Conservation (phyloP, 2,888 invertebrate genomes). For the Salticus scenicus region DNA sequence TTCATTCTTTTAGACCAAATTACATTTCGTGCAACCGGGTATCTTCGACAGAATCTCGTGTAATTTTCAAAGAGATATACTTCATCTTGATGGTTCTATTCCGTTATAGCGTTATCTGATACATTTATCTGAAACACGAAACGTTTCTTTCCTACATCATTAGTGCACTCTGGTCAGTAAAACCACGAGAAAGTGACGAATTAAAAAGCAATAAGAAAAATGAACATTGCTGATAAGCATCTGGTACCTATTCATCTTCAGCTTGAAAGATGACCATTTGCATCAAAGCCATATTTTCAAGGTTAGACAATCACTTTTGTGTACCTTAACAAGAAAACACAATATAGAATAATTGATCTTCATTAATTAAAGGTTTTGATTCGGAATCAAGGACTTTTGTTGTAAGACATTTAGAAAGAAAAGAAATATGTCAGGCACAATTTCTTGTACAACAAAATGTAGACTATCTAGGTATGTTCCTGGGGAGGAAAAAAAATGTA, state of each 20-base stretch:
- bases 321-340: background rate
- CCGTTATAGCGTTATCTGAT: background rate
- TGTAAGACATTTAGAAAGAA: background rate
- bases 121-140: background rate
- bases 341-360: background rate
- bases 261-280: background rate
- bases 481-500: too few relatives aligned
- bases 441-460: too few relatives aligned
- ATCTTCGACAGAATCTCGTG: background rate
- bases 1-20: background rate
- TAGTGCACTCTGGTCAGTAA: background rate
- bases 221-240: background rate
- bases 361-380: background rate
- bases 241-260: background rate
- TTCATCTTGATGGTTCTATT: background rate
- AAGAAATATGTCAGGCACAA: too few relatives aligned
- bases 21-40: too few relatives aligned
- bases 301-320: background rate
- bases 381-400: background rate
- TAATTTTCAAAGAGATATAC: background rate
- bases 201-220: background rate
- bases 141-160: background rate
- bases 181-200: background rate
- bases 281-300: background rate
- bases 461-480: too few relatives aligned